Evolutionary conservation across 2,797 vertebrate genomes (phyloP).

Genomic region (Sebastes iracundus): DNA sequence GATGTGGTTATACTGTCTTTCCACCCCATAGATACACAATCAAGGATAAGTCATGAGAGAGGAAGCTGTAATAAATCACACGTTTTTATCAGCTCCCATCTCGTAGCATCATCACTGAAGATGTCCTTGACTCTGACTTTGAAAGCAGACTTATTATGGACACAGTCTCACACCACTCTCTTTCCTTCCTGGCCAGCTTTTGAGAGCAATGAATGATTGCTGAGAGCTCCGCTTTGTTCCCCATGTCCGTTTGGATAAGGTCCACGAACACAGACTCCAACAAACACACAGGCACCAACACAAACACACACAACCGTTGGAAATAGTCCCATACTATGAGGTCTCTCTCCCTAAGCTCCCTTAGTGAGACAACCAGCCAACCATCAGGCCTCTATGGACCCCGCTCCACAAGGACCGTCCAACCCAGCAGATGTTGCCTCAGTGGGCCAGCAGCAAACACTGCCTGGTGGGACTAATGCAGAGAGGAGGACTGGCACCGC

Average conservation of each 20-base stretch:
- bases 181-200: constrained; percentile 73
- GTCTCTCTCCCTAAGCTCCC: constrained; percentile 65
- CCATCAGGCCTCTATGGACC: constrained; percentile 71
- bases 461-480: constrained; percentile 71
- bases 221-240: constrained; percentile 75
- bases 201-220: constrained; percentile 76
- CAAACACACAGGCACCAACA: constrained; percentile 54
- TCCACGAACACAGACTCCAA: constrained; percentile 56
- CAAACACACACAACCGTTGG: constrained; percentile 63
- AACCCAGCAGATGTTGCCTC: constrained; percentile 82
- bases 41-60: constrained; percentile 43
- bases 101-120: constrained; percentile 53
- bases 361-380: constrained; percentile 64
- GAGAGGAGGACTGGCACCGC: constrained; percentile 64
- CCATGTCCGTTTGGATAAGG: constrained; percentile 73
- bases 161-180: constrained; percentile 51
- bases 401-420: constrained; percentile 69
- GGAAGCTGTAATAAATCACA: constrained; percentile 67
- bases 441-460: constrained; percentile 79
- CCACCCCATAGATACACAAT: constrained; percentile 39
- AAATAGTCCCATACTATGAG: constrained; percentile 61
- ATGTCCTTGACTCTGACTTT: constrained; percentile 81
- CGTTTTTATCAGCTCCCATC: constrained; percentile 57
- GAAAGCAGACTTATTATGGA: constrained; percentile 73
- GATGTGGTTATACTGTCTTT: constrained; percentile 42